Evolutionary conservation across 2,888 invertebrate genomes (phyloP).

Genomic region (Galerucella nymphaeae): DNA sequence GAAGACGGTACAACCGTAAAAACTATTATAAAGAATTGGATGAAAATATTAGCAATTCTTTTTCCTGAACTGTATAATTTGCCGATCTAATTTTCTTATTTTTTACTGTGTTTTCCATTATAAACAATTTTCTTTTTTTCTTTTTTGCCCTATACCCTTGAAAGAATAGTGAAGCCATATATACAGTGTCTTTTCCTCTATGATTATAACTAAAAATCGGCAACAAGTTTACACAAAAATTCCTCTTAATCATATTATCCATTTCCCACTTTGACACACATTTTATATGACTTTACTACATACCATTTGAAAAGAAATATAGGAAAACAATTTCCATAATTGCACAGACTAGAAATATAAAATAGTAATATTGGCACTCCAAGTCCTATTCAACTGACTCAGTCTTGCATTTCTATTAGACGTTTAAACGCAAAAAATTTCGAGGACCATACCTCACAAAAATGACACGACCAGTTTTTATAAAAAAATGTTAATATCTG

Average conservation of each 20-base stretch:
- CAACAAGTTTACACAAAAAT: neutral
- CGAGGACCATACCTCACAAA: slow-evolving; percentile 33
- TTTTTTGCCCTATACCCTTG: too few relatives aligned
- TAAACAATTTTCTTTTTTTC: too few relatives aligned
- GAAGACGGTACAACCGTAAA: too few relatives aligned
- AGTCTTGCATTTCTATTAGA: slow-evolving; percentile 51
- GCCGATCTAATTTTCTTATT: too few relatives aligned
- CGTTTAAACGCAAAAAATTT: slow-evolving; percentile 37
- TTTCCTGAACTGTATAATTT: too few relatives aligned
- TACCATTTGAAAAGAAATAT: slow-evolving; percentile 7
- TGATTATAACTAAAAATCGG: neutral
- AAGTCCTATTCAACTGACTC: slow-evolving; percentile 54
- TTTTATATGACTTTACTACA: slow-evolving; percentile 9
- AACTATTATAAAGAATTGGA: too few relatives aligned
- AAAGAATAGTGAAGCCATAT: neutral
- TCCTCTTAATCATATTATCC: too few relatives aligned
- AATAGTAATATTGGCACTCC: slow-evolving; percentile 55
- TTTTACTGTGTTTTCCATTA: too few relatives aligned
- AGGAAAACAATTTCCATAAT: slow-evolving; percentile 35
- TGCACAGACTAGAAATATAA: slow-evolving; percentile 61
- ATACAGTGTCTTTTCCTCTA: neutral
- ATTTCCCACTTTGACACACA: too few relatives aligned
- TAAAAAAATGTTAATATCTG: slow-evolving; percentile 22
- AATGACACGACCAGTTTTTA: slow-evolving; percentile 18
- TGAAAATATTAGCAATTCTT: too few relatives aligned